Base-by-base conservation (phyloP, 2,113 vertebrate genomes). In the Anolis sagrei region DNA sequence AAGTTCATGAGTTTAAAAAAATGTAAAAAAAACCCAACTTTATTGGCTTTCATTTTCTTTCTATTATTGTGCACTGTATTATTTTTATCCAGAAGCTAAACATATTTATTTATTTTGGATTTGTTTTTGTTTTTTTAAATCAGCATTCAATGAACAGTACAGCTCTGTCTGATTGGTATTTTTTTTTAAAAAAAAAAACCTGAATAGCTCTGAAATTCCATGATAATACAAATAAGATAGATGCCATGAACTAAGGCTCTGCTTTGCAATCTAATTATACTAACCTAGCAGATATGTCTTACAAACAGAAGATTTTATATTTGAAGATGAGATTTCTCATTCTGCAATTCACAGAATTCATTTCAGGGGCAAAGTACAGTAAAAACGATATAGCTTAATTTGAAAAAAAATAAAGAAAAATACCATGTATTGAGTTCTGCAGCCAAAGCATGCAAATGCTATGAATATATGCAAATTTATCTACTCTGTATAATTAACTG, bases 191-290 rank as follows among this genome's bases (percentile, higher is more conserved):
- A n/a, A n/a, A n/a, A 11, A 91, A 66, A 62, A 89, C 61, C 4
- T n/a, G 9, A 84, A 87, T 7, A 87, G 51, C 76, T 89, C n/a
- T 77, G n/a, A 90, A 91, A 34, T 84, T 82, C 62, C 62, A 86
- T 81, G 27, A 70, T 68, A 80, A 83, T 58, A 36, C 14, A 90
- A 86, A 34, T 72, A 87, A 87, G 66, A 87, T 1, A 87, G 89
- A 88, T 1, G 84, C 1, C 5, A 79, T 18, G 29, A 74, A 74
- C 39, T 76, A 16, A 1, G 13, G 70, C 3, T 76, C 75, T 76
- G 88, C 39, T 69, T 72, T 54, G 2, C 61, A 70, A 48, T 48
- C 1, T 75, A 48, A 83, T 79, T 76, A 54, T 87, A 83, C 92
- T 49, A 83, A 39, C 51, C 49, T 44, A 18, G 62, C 49, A 83